Evolutionary conservation across 2,113 vertebrate species (phyloP).

Genomic region (Hippocampus comes): DNA sequence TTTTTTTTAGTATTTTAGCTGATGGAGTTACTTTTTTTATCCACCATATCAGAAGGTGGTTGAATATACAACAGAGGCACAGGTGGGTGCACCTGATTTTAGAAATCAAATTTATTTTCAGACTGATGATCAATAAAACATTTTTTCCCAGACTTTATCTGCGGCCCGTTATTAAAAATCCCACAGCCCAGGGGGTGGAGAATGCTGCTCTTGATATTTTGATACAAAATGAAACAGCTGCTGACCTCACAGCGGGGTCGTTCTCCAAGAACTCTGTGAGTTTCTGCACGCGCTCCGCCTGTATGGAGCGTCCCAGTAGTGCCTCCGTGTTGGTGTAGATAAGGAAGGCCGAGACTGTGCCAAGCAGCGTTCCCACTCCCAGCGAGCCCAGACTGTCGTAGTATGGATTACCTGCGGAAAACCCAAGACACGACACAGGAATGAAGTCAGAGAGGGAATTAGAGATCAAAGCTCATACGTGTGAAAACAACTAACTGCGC

Average conservation of each 20-base stretch:
- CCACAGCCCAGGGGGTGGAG: not conserved
- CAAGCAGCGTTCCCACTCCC: constrained; percentile 88
- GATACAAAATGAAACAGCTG: not conserved
- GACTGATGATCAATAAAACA: too few species aligned
- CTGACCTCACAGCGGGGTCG: constrained; percentile 90
- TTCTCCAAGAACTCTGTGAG: constrained; percentile 95
- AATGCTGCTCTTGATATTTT: not conserved
- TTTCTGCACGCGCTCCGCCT: constrained; percentile 86
- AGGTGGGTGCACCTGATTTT: too few species aligned
- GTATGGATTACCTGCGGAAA: constrained; percentile 79
- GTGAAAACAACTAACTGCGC: not conserved
- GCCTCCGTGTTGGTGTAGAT: constrained; percentile 98
- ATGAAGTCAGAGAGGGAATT: not conserved
- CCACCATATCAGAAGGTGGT: too few species aligned
- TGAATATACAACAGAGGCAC: too few species aligned
- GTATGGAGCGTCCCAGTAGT: constrained; percentile 90
- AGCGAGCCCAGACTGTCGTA: constrained; percentile 94
- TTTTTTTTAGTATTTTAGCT: too few species aligned
- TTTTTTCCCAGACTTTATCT: too few species aligned
- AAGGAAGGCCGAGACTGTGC: constrained; percentile 89
- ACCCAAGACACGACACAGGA: too few species aligned
- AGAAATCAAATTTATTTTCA: too few species aligned
- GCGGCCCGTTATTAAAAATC: not conserved
- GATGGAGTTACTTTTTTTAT: too few species aligned
- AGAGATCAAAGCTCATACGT: not conserved